Evolutionary conservation across 1,140 invertebrate species (phyloP), one percentile per base, ranked within the genome.

Genomic region (Sycophaga agraensis): DNA sequence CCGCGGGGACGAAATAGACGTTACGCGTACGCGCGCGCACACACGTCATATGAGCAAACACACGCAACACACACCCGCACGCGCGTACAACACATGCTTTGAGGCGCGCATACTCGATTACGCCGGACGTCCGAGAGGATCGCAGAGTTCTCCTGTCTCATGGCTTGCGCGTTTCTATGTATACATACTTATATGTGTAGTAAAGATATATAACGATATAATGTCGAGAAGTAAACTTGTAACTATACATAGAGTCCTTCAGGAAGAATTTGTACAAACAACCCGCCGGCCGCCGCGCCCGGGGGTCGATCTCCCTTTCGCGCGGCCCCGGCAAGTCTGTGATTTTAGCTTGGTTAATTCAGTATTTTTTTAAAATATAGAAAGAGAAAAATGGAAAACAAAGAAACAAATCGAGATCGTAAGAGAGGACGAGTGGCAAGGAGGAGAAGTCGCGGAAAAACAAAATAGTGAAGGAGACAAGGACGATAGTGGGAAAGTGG

Each of bases 331-430:
- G 76, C 71, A 70, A 76, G 74, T 79, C 78, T 80, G 78, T 80
- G 78, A 80, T 80, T 80, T 80, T 80, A 80, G 78, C 78, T 80
- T 80, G 77, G 75, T 80, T 80, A 78, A 79, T 79, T 80, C 77
- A 80, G 75, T 80, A 80, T 80, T 79, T 79, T 80, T 80, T 79
- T 76, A 80, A 78, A 77, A 63, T 63, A 50, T 56, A 39, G 21
- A 14, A 22, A 62, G n/a, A 50, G 49, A 56, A 63, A 59, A 39
- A 55, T n/a, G 53, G 28, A 31, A 31, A 31, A 31, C n/a, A 31
- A 31, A 31, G 28, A 57, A 57, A 56, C 37, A 56, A 63, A 57
- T 63, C 53, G 69, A 74, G 73, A 77, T 70, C 64, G 59, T 71
- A 64, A 71, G 71, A 62, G 22, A 45, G 67, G 71, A 71, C 67